Evolutionary conservation across 2,888 invertebrate species (phyloP).

Genomic region (Ophion costatus): DNA sequence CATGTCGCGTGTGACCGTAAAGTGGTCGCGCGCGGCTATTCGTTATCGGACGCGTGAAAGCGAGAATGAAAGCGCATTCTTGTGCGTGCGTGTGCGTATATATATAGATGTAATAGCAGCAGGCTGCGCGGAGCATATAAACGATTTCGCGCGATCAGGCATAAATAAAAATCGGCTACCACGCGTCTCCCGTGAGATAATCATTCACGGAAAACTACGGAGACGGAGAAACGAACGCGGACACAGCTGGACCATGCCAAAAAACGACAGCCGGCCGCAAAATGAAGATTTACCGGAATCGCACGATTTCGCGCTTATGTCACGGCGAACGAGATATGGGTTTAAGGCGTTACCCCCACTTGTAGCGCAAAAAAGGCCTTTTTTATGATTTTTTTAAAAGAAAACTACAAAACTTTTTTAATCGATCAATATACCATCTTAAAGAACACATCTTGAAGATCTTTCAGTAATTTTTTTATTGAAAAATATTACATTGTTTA

Average conservation of each 20-base stretch:
- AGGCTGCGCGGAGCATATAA: conserved; percentile 9
- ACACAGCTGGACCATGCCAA: conserved; percentile 54
- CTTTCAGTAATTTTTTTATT: too few species aligned
- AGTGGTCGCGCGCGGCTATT: conserved; percentile 46
- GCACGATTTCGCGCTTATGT: conserved; percentile 60
- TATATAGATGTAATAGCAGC: not conserved
- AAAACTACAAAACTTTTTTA: too few species aligned
- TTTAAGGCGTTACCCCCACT: too few species aligned
- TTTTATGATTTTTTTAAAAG: too few species aligned
- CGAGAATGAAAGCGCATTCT: conserved; percentile 54
- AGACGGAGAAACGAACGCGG: conserved; percentile 10
- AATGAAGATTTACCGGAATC: conserved; percentile 60
- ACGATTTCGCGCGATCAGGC: conserved; percentile 13
- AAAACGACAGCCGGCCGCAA: conserved; percentile 52
- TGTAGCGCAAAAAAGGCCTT: too few species aligned
- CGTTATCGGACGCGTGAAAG: conserved; percentile 65
- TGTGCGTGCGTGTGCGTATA: too few species aligned
- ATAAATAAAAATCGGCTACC: conserved; percentile 63
- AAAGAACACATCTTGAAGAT: too few species aligned
- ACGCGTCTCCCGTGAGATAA: conserved; percentile 20
- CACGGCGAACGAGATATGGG: conserved; percentile 19
- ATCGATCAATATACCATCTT: too few species aligned
- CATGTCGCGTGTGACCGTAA: conserved; percentile 30
- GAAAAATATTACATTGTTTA: too few species aligned
- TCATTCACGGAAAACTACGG: conserved; percentile 33